Evolutionary conservation across 1,140 invertebrate genomes (phyloP), one percentile per base, ranked within the genome.

Genomic region (Sminthurides bifidus): DNA sequence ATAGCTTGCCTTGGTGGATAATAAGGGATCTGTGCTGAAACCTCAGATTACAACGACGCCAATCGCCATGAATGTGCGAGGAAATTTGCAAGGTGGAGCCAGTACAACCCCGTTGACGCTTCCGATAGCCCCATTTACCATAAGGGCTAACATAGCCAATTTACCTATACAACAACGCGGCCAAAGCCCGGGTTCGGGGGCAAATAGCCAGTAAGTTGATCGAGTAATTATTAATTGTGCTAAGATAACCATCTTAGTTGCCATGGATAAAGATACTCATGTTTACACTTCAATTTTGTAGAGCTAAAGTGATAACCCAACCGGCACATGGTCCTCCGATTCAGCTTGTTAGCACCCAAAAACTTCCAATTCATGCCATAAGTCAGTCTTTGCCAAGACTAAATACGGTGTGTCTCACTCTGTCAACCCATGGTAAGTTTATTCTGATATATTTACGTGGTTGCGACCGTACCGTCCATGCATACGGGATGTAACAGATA

Each of bases 241-340:
- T n/a, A n/a, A n/a, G n/a, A n/a, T n/a, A n/a, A n/a, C n/a, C n/a
- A n/a, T n/a, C n/a, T n/a, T n/a, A n/a, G n/a, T n/a, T n/a, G n/a
- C n/a, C n/a, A 23, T 53, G 29, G 8, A 4, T 23, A 21, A 26
- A 52, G 4, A 26, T 52, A 40, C n/a, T 52, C 17, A 40, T 40
- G 3, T 37, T 43, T 46, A n/a, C 40, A 43, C 8, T 19, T 61
- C 30, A 51, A 54, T 56, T 56, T 35, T 43, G 58, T 58, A 35
- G 56, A 59, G 24, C 59, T 56, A 66, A 67, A 33, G 63, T 67
- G 31, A 63, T 67, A 38, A 61, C 65, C 27, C 64, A 66, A 35
- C 61, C 65, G n/a, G 54, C 65, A 2, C 66, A 66, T 55, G 63
- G 63, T 10, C 51, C 63, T 17, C 63, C 65, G 8, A 54, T 67